Base-by-base conservation (phyloP, 2,888 invertebrate genomes). In the Tuta absoluta region DNA sequence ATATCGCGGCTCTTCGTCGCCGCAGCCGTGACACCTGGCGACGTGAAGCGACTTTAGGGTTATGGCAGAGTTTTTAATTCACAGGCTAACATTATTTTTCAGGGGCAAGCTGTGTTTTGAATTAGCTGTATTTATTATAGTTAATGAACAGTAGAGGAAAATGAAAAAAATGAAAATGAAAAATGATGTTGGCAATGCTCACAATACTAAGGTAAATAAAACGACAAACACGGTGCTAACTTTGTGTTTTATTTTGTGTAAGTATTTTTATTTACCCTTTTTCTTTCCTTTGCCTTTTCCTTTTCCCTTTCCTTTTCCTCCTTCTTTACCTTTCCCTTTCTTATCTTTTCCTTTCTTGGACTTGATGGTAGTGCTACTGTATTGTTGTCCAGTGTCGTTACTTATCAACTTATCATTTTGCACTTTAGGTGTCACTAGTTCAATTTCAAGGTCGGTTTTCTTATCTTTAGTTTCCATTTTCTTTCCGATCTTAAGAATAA, bases 371-470 rank as follows among this genome's bases (percentile, higher is more conserved):
- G 65, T 75, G 28, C 71, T 69, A 67, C 81, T 85, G 65, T 79
- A 86, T 68, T 90, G 89, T 63, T 82, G 85, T 0, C 80, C 73
- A 21, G 79, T 78, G 62, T 79, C 73, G 65, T 67, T 79, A 64
- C 72, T 77, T 21, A 3, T 14, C 5, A 67, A 57, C 63, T 75
- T 79, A 5, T 74, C 74, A n/a, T 66, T 64, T 0, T 84, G 86
- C 11, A 75, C 79, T 76, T 90, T 91, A 12, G 91, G 91, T 1
- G 91, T 91, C 0, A 89, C 78, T 0, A 91, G 75, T 78, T 91
- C 90, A 70, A 91, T 91, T 80, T 90, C 91, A 11, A 91, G 79
- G 68, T 91, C 91, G 23, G 90, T 91, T 70, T 86, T 91, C 71
- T 88, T 91, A 63, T 91, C 89, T 71, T 84, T 83, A 0, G 86